phyloP scores from a whole-genome alignment of 1,140 invertebrate species.

The Solenopsis invicta region DNA sequence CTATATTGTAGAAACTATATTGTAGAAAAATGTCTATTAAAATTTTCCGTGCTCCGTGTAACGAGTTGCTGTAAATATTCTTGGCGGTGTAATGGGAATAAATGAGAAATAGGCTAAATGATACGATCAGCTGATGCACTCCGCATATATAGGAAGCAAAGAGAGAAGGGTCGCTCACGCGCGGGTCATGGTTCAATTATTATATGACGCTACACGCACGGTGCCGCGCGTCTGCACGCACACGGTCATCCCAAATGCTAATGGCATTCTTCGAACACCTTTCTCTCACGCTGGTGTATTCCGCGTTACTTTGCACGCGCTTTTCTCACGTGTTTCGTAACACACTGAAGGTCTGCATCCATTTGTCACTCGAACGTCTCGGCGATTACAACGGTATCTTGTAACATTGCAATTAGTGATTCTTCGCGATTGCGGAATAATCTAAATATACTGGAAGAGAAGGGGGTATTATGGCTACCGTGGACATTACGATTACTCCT shows the following conservation, averaged over 20 bases:
- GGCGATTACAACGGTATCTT: conserved; percentile 26
- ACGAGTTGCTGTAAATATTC: not conserved
- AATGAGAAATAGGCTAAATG: not conserved
- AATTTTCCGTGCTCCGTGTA: not conserved
- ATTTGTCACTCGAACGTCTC: conserved; percentile 47
- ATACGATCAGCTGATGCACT: conserved; percentile 42
- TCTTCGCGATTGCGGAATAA: conserved; percentile 17
- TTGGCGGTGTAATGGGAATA: not conserved
- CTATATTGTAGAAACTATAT: too few species aligned
- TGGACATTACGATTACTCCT: too few species aligned
- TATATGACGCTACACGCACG: conserved; percentile 12
- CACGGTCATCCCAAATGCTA: conserved; percentile 54
- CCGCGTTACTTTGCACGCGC: conserved; percentile 35
- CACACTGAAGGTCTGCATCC: not conserved
- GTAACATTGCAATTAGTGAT: conserved; percentile 22
- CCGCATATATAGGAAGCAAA: conserved; percentile 37
- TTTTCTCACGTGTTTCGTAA: conserved; percentile 53
- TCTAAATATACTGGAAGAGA: not conserved
- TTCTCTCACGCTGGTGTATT: conserved; percentile 41
- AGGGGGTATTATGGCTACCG: too few species aligned
- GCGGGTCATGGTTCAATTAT: conserved; percentile 63
- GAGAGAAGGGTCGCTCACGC: conserved; percentile 24
- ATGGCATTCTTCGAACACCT: conserved; percentile 48
- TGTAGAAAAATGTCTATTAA: too few species aligned
- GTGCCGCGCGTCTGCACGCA: conserved; percentile 7